Base-by-base conservation (phyloP, 2,888 invertebrate species). In the Drosophila demipolita region DNA sequence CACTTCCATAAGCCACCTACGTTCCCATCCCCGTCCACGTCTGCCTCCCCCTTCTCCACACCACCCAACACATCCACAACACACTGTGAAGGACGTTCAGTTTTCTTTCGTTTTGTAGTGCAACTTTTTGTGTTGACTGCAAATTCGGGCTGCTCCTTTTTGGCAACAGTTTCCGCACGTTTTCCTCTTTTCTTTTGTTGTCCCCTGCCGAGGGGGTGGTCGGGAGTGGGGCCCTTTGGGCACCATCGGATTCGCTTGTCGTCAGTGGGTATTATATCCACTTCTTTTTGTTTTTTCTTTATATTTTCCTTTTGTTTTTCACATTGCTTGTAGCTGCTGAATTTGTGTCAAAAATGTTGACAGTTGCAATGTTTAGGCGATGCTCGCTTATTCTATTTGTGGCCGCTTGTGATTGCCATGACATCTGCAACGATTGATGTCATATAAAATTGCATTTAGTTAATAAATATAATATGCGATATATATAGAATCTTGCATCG, bases 41-140 rank as follows among this genome's bases (percentile, higher is more conserved):
- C 45, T 20, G 20, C 40, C 36, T 36, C 7, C 36, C 42, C 20
- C 12, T 20, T 15, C 29, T 15, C n/a, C 38, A 57, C 38, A 57
- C 32, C 45, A 49, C 38, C 23, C 33, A 29, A 38, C 42, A 49
- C 48, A 52, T n/a, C 6, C 58, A 23, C 45, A 66, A 9, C 61
- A 54, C 60, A 52, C 68, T 66, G 70, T 86, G 85, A 86, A 89
- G 85, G 85, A 83, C 85, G 89, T 89, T 83, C 69, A 66, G 70
- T 66, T 82, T 82, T 80, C 74, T 73, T 80, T 89, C 75, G 66
- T 86, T 89, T 85, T 85, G 81, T 66, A 53, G 55, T 68, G 78
- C 48, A 87, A 82, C 73, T 74, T 87, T 86, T 82, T 87, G 66
- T 70, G 67, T 66, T 63, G 78, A 64, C 69, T 78, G 78, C 82